Evolutionary conservation across 2,113 vertebrate species (phyloP), one percentile per base, ranked within the genome.

Genomic region (Leiothrix lutea): DNA sequence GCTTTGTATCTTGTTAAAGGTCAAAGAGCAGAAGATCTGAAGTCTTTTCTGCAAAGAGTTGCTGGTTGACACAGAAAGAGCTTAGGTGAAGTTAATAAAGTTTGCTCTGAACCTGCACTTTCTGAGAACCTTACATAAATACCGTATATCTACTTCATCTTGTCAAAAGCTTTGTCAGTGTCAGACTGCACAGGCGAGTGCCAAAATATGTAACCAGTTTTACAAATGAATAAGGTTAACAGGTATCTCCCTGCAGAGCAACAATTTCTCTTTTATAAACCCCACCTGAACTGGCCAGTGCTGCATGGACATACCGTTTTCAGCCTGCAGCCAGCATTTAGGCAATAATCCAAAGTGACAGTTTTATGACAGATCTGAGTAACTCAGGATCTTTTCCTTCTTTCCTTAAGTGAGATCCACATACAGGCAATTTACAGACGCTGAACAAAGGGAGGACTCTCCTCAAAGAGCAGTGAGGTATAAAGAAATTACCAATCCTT

Each of bases 181-280:
- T 85, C 75, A 73, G 51, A 78, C 87, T 86, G 64, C 73, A 74
- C 50, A 71, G 44, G 38, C 0, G 1, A 69, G 67, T 92, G 86
- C 50, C 74, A 80, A 92, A 95, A 95, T 84, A 94, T 60, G 33
- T 77, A 97, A 80, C 74, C 36, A 77, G 62, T 84, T 93, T 94
- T 86, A 95, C 61, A 93, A 89, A 95, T 92, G 42, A 93, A 58
- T 88, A 62, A 71, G 86, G 69, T 89, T 96, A 97, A 96, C 69
- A 83, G n/a, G 60, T 80, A 91, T 90, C 66, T 96, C 92, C 87
- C 77, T 56, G 67, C 26, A 88, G 89, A 96, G 94, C 60, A 97
- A 95, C 92, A 96, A 94, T 95, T 94, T 92, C 86, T 70, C 84
- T 94, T 95, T 94, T 92, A 95, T 81, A 94, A 86, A 86, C 69